These are phyloP conservation scores for Campoletis sonorensis DNA, from an alignment of 1,140 invertebrate species.

Conservation along the genomic window DNA sequence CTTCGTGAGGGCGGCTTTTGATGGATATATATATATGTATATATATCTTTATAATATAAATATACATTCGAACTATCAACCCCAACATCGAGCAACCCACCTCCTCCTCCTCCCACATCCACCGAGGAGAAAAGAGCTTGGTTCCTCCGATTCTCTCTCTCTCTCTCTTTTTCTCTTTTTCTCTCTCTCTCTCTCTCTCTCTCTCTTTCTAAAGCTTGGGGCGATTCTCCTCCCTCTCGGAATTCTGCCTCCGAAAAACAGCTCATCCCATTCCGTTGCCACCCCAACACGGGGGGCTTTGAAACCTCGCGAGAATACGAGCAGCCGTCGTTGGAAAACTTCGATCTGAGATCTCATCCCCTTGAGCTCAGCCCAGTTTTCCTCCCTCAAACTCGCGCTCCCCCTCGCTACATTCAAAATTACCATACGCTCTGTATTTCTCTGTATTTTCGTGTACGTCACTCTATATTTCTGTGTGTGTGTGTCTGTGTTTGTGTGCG, in stretches of 20 bases:
- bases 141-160: constrained; percentile 9
- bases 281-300: constrained; percentile 6
- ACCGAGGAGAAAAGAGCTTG: constrained; percentile 57
- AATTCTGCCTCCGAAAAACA: constrained; percentile 43
- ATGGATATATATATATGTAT: background rate
- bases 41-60: background rate
- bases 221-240: background rate
- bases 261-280: constrained; percentile 44
- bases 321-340: constrained; percentile 54
- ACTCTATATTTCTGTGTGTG: too few relatives aligned
- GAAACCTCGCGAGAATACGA: constrained; percentile 70
- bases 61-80: constrained; percentile 64
- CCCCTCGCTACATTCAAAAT: constrained; percentile 53
- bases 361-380: constrained; percentile 34
- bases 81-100: constrained; percentile 61
- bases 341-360: constrained; percentile 41
- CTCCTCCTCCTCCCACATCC: constrained; percentile 62
- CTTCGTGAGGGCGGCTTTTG: constrained; percentile 48
- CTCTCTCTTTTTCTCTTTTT: too few relatives aligned
- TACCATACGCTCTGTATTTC: constrained; percentile 56
- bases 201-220: background rate
- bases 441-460: constrained; percentile 10
- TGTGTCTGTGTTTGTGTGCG: constrained; percentile 34
- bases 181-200: constrained; percentile 7
- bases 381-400: constrained; percentile 2